phyloP scores from a whole-genome alignment of 2,797 vertebrate genomes.

The Serranus cabrilla region DNA sequence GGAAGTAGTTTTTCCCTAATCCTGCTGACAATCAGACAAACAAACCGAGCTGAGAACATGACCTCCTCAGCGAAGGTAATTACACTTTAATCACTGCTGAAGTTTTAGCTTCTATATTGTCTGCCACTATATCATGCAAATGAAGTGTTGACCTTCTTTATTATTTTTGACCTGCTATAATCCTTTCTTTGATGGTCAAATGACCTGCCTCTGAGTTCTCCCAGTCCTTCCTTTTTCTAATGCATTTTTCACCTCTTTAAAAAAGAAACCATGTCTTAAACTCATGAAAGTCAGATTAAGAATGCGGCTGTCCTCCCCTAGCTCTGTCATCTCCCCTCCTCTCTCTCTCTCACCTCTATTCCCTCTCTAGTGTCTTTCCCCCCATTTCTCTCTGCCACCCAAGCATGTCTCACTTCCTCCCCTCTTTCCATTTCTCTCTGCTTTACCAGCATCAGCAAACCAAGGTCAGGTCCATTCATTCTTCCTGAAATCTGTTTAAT shows the following conservation, averaged over 20 bases:
- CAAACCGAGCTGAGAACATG: no score
- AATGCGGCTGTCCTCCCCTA: neutral
- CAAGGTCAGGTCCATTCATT: constrained; percentile 72
- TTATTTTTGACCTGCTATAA: constrained; percentile 6
- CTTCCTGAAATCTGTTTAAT: constrained; percentile 68
- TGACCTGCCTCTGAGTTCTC: constrained; percentile 12
- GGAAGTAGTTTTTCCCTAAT: no score
- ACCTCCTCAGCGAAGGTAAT: neutral
- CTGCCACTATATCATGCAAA: neutral
- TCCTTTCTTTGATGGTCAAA: constrained; percentile 1
- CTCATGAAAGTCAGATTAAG: constrained; percentile 47
- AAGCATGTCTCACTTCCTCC: constrained; percentile 38
- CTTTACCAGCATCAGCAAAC: constrained; percentile 44
- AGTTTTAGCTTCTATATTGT: neutral
- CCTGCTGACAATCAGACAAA: no score
- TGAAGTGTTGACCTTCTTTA: neutral
- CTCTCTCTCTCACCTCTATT: neutral
- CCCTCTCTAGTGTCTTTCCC: constrained; percentile 2
- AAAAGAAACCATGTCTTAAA: constrained; percentile 27
- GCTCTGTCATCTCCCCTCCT: neutral
- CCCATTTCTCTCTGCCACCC: constrained; percentile 29
- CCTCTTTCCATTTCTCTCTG: constrained; percentile 31
- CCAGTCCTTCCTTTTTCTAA: neutral
- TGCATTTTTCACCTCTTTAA: constrained; percentile 18
- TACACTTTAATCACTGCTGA: neutral